Base-by-base conservation (phyloP, 2,113 vertebrate species). In the Telmatochromis brichardi region DNA sequence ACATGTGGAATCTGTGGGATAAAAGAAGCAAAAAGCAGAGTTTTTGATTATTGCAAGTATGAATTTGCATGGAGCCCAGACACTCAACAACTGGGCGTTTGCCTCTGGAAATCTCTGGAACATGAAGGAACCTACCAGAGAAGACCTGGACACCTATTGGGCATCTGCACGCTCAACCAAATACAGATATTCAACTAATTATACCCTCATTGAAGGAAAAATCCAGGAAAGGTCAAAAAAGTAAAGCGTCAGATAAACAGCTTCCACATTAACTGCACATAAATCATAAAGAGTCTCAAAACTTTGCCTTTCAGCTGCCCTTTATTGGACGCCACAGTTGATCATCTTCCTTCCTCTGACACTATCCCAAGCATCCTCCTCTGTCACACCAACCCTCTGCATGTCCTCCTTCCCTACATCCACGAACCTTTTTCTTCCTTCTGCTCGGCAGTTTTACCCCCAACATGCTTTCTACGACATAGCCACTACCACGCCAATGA, bases 1-100 rank as follows among this genome's bases (percentile, higher is more conserved):
- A 97, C 97, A 98, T 98, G 94, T 90, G 95, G 92, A 80, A 87
- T 93, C 96, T 96, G 81, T 80, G 58, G 51, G 68, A 83, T 21
- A 19, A 28, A 53, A 23, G 15, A 13, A 26, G 19, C 2, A 60
- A 23, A 50, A 51, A 17, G 53, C 8, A 17, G 2, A 58, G 23
- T 14, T 65, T 37, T 65, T 65, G 60, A 65, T 65, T 65, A 37
- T 21, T 3, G 1, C 33, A 13, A 65, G 33, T 76, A 47, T 31
- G 71, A 76, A 50, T 5, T 50, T 50, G 23, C 3, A 19, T 50
- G 42, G 71, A 50, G 42, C 14, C 19, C 15, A 76, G 71, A 50
- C 15, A 50, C 23, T 19, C 23, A 50, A 50, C 23, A 76, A 15
- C 23, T 50, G 71, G 9, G 15, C 42, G 1, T 76, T 76, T 76